phyloP scores from a whole-genome alignment of 1,140 invertebrate species.

The Lepidotrigona ventralis region DNA sequence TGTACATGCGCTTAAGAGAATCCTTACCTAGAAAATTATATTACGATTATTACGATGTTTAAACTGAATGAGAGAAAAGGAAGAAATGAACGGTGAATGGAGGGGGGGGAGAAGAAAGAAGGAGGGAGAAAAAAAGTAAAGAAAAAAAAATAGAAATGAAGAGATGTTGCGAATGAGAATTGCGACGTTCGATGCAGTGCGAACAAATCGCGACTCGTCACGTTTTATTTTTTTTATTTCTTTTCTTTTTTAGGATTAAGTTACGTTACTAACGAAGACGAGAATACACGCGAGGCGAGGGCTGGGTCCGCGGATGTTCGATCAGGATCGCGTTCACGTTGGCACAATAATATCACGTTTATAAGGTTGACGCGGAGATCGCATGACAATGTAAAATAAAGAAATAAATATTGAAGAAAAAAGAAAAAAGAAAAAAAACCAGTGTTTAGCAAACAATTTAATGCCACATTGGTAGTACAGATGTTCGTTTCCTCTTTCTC shows the following conservation, averaged over 20 bases:
- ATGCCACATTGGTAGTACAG: background rate
- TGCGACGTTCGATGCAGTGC: slow-evolving; percentile 37
- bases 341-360: slow-evolving; percentile 23
- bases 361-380: background rate
- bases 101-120: too few relatives aligned
- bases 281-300: background rate
- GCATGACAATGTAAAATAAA: slow-evolving; percentile 14
- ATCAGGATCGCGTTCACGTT: slow-evolving; percentile 15
- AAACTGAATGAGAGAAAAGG: background rate
- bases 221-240: background rate
- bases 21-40: slow-evolving; percentile 57
- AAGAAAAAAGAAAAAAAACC: background rate
- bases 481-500: background rate
- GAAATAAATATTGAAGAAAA: slow-evolving; percentile 17
- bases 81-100: background rate
- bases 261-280: background rate
- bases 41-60: slow-evolving; percentile 52
- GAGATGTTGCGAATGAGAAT: background rate
- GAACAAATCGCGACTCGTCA: slow-evolving; percentile 37
- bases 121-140: background rate
- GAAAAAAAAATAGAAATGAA: background rate
- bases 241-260: slow-evolving; percentile 34
- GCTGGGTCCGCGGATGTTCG: background rate
- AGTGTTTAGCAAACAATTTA: background rate
- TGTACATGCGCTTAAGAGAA: slow-evolving; percentile 60